Percentiles rank a stretch among this genome's conserved stretches.
Conservation (phyloP, 1,140 invertebrate species). For the Anastrepha ludens region DNA sequence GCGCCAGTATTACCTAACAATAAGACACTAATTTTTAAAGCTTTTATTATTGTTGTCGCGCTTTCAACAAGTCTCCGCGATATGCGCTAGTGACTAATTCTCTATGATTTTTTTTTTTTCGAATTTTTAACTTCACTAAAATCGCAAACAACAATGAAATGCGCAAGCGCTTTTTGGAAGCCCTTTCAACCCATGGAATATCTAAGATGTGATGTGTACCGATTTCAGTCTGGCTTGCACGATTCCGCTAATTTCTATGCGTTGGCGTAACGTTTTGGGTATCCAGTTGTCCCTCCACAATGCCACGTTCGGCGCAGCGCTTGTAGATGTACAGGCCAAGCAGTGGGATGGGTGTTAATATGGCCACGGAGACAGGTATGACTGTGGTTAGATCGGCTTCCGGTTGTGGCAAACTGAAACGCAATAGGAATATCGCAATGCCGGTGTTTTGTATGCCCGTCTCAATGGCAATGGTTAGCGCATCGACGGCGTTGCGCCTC, state of each 20-base stretch:
- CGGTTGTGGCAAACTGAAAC: conserved; percentile 82
- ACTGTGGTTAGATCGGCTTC: conserved; percentile 87
- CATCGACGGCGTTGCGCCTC: conserved; percentile 79
- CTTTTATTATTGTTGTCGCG: neutral
- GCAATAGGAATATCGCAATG: conserved; percentile 89
- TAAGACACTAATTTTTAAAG: neutral
- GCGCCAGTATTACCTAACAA: neutral
- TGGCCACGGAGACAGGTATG: conserved; percentile 88
- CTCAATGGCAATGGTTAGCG: conserved; percentile 90
- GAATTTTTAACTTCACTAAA: neutral
- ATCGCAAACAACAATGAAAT: neutral
- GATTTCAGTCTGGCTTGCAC: neutral
- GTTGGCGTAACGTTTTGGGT: neutral
- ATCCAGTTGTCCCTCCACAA: conserved; percentile 37
- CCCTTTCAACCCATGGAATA: neutral
- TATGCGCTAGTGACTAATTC: too few species aligned
- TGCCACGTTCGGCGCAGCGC: conserved; percentile 52
- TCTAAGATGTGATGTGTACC: neutral
- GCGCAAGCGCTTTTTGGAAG: neutral
- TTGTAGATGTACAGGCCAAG: conserved; percentile 77
- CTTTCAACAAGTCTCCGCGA: too few species aligned
- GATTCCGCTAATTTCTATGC: neutral
- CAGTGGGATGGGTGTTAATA: conserved; percentile 95
- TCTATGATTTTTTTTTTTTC: too few species aligned
- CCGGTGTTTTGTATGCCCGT: conserved; percentile 96